Percentiles rank a stretch among this genome's conserved stretches.
Conservation (phyloP, 2,888 invertebrate species). For the Ashinkailepas kermadecensis region DNA sequence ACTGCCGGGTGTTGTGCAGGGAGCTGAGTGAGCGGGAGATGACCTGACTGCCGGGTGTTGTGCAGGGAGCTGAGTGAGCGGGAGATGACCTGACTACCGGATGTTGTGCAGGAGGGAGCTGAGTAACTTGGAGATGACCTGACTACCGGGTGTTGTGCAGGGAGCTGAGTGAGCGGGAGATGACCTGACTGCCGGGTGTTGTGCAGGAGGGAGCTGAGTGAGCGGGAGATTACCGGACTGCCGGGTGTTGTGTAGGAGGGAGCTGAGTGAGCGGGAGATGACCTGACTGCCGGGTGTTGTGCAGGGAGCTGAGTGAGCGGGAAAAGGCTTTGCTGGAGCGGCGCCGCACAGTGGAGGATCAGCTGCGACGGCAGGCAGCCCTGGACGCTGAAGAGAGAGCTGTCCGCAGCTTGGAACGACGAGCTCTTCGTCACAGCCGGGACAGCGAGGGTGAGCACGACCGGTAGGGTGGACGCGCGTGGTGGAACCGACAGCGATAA, state of each 20-base stretch:
- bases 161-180: neutral
- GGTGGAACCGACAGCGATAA: no score
- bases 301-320: neutral
- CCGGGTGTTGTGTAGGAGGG: neutral
- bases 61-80: neutral
- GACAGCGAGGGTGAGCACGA: neutral
- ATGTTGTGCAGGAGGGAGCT: neutral
- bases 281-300: no score
- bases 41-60: no score
- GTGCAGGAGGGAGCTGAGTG: neutral
- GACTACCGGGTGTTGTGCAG: neutral
- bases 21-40: neutral
- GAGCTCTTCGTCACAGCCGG: neutral
- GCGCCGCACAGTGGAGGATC: neutral
- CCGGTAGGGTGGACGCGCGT: no score
- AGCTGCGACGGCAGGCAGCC: neutral
- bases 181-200: no score
- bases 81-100: neutral
- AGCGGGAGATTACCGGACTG: neutral
- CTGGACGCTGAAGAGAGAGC: neutral
- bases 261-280: neutral
- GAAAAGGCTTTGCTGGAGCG: neutral
- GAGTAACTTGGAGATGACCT: neutral
- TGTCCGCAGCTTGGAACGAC: constrained; percentile 6
- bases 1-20: neutral